Conservation (phyloP, 23 tunicate genomes). For the Halocynthia aurantium region DNA sequence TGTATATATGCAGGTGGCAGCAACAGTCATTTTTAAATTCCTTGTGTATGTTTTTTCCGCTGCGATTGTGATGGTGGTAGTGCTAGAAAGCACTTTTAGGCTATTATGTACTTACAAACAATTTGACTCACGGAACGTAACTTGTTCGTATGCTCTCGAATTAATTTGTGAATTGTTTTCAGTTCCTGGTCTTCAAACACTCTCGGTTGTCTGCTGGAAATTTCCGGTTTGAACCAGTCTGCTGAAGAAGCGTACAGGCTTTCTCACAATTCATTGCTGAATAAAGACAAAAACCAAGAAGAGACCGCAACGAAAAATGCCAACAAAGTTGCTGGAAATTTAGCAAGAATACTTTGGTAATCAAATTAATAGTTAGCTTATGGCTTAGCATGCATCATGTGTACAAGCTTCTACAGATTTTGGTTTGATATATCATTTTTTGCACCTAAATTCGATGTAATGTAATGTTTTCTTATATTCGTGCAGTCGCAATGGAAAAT, state of each 20-base stretch:
- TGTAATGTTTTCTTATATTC: not conserved
- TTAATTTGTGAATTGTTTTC: not conserved
- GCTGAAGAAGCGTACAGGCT: constrained; percentile 62
- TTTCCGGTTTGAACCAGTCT: constrained; percentile 51
- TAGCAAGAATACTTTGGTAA: constrained; percentile 41
- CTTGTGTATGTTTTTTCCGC: too few relatives aligned
- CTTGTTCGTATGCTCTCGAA: too few relatives aligned
- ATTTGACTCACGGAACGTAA: too few relatives aligned
- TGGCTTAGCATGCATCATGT: too few relatives aligned
- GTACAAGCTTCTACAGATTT: too few relatives aligned
- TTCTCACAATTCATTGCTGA: not conserved
- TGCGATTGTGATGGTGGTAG: too few relatives aligned
- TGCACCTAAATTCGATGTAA: too few relatives aligned
- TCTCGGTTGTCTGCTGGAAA: constrained; percentile 73
- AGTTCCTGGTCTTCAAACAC: constrained; percentile 58
- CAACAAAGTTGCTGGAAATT: constrained; percentile 11
- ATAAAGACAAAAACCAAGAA: constrained; percentile 1
- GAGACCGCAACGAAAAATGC: not conserved
- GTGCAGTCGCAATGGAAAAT: constrained; percentile 30
- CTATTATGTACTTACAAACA: too few relatives aligned
- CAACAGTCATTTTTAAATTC: too few relatives aligned
- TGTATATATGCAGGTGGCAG: too few relatives aligned
- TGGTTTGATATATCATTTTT: not conserved
- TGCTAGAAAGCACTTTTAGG: too few relatives aligned
- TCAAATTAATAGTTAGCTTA: too few relatives aligned